These are phyloP conservation scores for Butorides virescens DNA, from an alignment of 2,113 vertebrate genomes.

Conservation along the genomic window DNA sequence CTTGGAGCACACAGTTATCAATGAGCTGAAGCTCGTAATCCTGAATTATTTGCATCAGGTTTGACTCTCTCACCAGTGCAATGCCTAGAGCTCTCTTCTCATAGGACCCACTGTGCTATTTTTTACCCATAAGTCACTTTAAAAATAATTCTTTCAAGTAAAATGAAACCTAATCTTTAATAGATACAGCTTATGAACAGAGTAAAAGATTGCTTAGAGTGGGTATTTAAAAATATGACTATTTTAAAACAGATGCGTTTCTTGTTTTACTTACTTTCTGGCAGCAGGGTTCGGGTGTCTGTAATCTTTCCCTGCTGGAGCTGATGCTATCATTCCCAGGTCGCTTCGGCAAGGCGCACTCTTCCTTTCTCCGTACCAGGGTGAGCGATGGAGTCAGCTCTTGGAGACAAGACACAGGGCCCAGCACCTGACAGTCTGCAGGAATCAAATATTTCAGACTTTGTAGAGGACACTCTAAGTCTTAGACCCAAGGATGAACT, in stretches of 20 bases:
- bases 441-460: not conserved
- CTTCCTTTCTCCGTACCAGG: not conserved
- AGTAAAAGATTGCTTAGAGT: not conserved
- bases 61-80: not conserved
- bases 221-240: not conserved
- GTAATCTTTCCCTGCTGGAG: not conserved
- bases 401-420: not conserved
- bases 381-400: not conserved
- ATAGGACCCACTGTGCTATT: not conserved
- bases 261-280: not conserved
- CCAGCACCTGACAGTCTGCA: not conserved
- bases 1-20: not conserved
- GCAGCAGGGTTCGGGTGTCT: constrained; percentile 46
- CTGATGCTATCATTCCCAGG: not conserved
- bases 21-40: not conserved
- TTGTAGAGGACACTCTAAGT: not conserved
- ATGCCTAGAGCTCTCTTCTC: not conserved
- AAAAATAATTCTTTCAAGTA: not conserved
- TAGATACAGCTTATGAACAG: not conserved
- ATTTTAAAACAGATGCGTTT: not conserved
- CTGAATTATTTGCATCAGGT: not conserved
- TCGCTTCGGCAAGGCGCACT: not conserved
- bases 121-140: not conserved
- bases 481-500: not conserved
- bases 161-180: not conserved